These are phyloP conservation scores for Therioaphis trifolii DNA, from an alignment of 2,888 invertebrate species.

Conservation along the genomic window DNA sequence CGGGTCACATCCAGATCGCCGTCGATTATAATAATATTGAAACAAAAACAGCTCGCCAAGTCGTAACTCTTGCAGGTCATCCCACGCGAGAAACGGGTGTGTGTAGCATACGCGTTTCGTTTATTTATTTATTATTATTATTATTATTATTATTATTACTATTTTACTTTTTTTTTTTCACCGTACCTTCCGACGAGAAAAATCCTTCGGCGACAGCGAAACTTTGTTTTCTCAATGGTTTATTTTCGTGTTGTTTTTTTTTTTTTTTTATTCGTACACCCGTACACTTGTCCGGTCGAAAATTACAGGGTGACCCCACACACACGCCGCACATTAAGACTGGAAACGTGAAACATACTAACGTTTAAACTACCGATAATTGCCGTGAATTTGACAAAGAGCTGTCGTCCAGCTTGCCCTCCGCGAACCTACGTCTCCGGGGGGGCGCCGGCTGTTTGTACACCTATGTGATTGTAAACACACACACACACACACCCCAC, in stretches of 20 bases:
- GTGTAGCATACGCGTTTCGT: constrained; percentile 7
- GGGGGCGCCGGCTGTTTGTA: constrained; percentile 44
- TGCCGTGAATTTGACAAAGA: constrained; percentile 39
- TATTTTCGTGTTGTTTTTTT: not conserved
- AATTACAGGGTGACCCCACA: constrained; percentile 40
- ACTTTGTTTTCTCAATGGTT: not conserved
- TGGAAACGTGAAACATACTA: not conserved
- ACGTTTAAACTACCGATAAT: constrained; percentile 44
- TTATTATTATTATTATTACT: not conserved
- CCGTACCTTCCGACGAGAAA: constrained; percentile 13
- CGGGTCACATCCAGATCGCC: constrained; percentile 46
- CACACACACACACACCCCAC: not conserved
- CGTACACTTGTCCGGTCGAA: constrained; percentile 28
- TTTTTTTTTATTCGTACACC: not conserved
- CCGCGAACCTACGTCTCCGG: not conserved
- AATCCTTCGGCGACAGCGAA: constrained; percentile 55
- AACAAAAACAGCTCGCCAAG: constrained; percentile 48
- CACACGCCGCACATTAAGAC: not conserved
- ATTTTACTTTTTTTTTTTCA: not conserved
- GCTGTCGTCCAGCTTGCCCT: constrained; percentile 19
- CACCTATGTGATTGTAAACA: constrained; percentile 6
- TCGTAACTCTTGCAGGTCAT: constrained; percentile 43
- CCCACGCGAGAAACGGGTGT: constrained; percentile 47
- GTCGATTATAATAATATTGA: constrained; percentile 52
- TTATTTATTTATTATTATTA: not conserved